Conservation (phyloP, 1,140 invertebrate genomes). For the Tribolium madens region DNA sequence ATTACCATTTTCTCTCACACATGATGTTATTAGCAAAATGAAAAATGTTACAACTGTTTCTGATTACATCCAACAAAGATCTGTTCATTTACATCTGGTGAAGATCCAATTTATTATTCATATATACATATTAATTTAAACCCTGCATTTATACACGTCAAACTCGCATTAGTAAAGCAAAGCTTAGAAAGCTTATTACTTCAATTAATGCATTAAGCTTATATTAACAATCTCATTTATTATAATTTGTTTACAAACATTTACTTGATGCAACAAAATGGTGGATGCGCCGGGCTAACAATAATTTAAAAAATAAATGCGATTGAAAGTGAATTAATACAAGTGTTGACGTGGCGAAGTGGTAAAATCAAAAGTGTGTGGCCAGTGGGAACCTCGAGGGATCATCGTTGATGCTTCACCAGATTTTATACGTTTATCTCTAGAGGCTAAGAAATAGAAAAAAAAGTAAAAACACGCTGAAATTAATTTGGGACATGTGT, state of each 20-base stretch:
- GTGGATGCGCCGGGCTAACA: not conserved
- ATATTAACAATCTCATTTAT: slow-evolving; percentile 25
- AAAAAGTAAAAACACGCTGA: not conserved
- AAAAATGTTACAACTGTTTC: slow-evolving; percentile 3
- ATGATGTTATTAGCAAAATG: not conserved
- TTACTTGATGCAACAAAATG: no score
- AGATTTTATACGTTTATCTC: slow-evolving; percentile 29
- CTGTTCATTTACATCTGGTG: slow-evolving; percentile 25
- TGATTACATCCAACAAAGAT: slow-evolving; percentile 4
- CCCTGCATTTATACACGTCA: slow-evolving; percentile 27
- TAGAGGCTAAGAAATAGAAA: not conserved
- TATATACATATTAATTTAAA: slow-evolving; percentile 39
- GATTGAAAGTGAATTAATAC: not conserved
- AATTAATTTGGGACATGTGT: not conserved
- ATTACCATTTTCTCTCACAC: slow-evolving; percentile 4
- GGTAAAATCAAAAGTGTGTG: not conserved
- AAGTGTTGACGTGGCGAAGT: not conserved
- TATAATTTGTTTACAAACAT: slow-evolving; percentile 6
- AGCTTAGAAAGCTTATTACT: slow-evolving; percentile 32
- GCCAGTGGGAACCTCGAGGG: slow-evolving; percentile 2
- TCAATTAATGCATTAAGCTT: slow-evolving; percentile 27
- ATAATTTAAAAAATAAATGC: not conserved
- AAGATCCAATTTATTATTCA: slow-evolving; percentile 39
- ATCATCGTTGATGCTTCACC: slow-evolving; percentile 23
- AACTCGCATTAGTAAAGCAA: slow-evolving; percentile 28